Conservation (phyloP, 37 sponge, comb jelly and placozoan species). For the Halichondria panicea region DNA sequence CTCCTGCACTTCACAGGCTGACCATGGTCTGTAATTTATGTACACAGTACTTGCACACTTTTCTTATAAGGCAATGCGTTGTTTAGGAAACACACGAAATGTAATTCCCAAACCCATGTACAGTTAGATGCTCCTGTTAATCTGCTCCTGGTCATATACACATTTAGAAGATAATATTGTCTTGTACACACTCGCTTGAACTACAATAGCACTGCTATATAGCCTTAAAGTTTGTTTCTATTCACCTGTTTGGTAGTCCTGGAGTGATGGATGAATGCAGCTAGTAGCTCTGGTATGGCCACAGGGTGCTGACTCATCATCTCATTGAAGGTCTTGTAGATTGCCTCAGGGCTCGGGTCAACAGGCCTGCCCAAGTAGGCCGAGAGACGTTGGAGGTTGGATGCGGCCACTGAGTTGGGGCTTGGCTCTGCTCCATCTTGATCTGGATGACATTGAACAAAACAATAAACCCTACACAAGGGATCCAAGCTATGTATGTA, state of each 20-base stretch:
- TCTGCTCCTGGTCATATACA: background rate
- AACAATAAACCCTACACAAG: no score
- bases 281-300: slow-evolving; percentile 56
- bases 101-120: no score
- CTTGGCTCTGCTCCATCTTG: slow-evolving; percentile 83
- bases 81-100: no score
- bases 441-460: slow-evolving; percentile 33
- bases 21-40: no score
- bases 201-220: slow-evolving; percentile 7
- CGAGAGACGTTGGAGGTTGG: slow-evolving; percentile 57
- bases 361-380: slow-evolving; percentile 14
- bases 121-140: no score
- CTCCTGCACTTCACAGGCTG: no score
- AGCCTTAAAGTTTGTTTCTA: no score
- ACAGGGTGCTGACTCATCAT: slow-evolving; percentile 51
- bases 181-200: no score
- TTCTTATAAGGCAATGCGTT: no score
- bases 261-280: slow-evolving; percentile 36
- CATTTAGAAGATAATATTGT: background rate
- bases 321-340: slow-evolving; percentile 36
- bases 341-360: slow-evolving; percentile 1
- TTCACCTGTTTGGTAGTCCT: slow-evolving; percentile 60
- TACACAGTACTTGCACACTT: no score
- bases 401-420: slow-evolving; percentile 69
- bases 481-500: no score